A percentile compares a stretch with the other conserved stretches of the same genome.
These are phyloP conservation scores for Reinhardtius hippoglossoides DNA, from an alignment of 2,113 vertebrate species.

Conservation along the genomic window DNA sequence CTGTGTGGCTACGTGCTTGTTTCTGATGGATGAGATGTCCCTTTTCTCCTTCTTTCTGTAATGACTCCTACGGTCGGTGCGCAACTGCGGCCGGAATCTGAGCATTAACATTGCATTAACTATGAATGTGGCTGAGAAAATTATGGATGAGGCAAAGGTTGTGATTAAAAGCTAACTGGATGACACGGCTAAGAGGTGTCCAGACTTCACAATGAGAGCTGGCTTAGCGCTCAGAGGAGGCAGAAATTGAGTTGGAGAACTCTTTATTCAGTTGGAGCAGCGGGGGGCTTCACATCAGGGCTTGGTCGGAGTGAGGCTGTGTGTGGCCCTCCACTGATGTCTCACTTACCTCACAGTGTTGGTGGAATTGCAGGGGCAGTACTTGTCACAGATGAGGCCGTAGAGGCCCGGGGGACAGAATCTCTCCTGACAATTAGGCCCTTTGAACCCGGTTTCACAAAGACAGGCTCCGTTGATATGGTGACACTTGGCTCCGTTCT, in stretches of 20 bases:
- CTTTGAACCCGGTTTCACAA: slow-evolving; percentile 95
- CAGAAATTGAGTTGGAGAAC: slow-evolving; percentile 42
- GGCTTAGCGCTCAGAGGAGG: slow-evolving; percentile 46
- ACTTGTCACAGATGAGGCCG: slow-evolving; percentile 92
- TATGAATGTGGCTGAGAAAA: slow-evolving; percentile 77
- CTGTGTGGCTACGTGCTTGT: slow-evolving; percentile 46
- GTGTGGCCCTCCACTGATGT: slow-evolving; percentile 30
- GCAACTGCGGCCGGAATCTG: slow-evolving; percentile 72
- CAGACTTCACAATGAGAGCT: slow-evolving; percentile 70
- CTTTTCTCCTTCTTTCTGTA: slow-evolving; percentile 75
- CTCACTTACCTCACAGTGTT: slow-evolving; percentile 91
- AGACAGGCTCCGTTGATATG: slow-evolving; percentile 92
- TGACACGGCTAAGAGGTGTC: slow-evolving; percentile 72
- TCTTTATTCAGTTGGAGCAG: slow-evolving; percentile 46
- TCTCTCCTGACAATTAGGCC: slow-evolving; percentile 92
- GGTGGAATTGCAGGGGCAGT: slow-evolving; percentile 90
- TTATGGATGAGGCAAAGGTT: slow-evolving; percentile 83
- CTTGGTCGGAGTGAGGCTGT: slow-evolving; percentile 33
- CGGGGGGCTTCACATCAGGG: slow-evolving; percentile 17
- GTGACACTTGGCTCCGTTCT: slow-evolving; percentile 94
- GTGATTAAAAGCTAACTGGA: slow-evolving; percentile 78
- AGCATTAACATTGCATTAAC: slow-evolving; percentile 82
- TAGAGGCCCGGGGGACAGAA: slow-evolving; percentile 93
- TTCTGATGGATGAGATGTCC: slow-evolving; percentile 72
- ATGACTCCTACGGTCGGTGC: slow-evolving; percentile 70